Evolutionary conservation across 2,797 vertebrate genomes (phyloP), one percentile per base, ranked within the genome.

Genomic region (Rhadinocentrus ornatus): DNA sequence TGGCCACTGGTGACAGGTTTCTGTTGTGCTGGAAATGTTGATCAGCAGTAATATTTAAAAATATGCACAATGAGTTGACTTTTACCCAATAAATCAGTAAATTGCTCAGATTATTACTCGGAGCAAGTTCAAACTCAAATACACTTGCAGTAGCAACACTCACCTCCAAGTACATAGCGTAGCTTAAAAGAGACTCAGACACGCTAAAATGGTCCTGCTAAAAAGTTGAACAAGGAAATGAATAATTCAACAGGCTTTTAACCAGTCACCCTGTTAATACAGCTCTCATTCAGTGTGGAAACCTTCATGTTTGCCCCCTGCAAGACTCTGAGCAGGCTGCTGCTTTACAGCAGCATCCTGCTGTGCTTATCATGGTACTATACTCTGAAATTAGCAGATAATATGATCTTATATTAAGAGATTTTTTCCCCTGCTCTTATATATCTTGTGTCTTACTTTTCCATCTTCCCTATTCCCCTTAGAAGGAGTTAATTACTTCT

Each of bases 191-290:
- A 41, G 66, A 66, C 41, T 27, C 29, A 50, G 66, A 55, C 16
- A 46, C 70, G 64, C 62, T 56, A 53, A 72, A 69, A 65, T 60
- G 35, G 69, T 41, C 55, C 73, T 32, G 34, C 3, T 69, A 58
- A 66, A 65, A 64, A 73, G 66, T 60, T 72, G 54, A 78, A 66
- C 32, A 18, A n/a, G 61, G 16, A 0, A 61, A 62, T 86, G 73
- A 83, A 84, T 88, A 77, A 88, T 85, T 88, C 80, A 83, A 16
- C 56, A 70, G 52, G 39, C 61, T 79, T 59, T 85, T 57, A 66
- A 10, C 10, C 70, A 60, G 72, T 54, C 62, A 13, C 50, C 58
- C 29, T 0, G 29, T 62, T 57, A 18, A 37, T 1, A n/a, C 59
- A 35, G 29, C 2, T 32, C 61, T 71, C 61, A 34, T 53, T 70